phyloP scores from a whole-genome alignment of 2,888 invertebrate genomes.

The Heterodera filipjevi region DNA sequence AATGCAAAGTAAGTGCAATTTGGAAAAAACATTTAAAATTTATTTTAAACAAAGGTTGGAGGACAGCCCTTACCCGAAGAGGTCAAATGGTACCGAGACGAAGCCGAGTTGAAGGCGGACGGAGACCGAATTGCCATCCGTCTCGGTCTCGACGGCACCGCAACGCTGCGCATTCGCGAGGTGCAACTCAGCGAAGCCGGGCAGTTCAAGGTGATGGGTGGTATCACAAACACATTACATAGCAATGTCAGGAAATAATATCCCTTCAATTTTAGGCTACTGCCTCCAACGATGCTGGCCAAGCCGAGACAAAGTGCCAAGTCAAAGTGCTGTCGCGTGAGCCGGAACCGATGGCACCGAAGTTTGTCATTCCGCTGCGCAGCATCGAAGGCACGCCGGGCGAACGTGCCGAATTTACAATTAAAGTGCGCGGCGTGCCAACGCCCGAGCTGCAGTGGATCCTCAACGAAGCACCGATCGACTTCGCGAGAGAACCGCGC shows the following conservation, averaged over 20 bases:
- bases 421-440: slow-evolving; percentile 67
- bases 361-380: slow-evolving; percentile 66
- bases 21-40: background rate
- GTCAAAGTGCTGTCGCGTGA: slow-evolving; percentile 48
- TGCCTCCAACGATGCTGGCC: slow-evolving; percentile 54
- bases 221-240: background rate
- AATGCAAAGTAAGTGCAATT: slow-evolving; percentile 55
- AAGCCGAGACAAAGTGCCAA: slow-evolving; percentile 38
- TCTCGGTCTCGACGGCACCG: slow-evolving; percentile 58
- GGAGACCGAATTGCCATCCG: slow-evolving; percentile 56
- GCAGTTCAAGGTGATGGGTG: slow-evolving; percentile 50
- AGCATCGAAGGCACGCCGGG: slow-evolving; percentile 71
- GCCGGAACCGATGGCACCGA: slow-evolving; percentile 61
- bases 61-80: slow-evolving; percentile 61
- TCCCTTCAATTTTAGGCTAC: background rate
- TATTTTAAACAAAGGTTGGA: slow-evolving; percentile 42
- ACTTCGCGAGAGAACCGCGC: slow-evolving; percentile 43
- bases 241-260: too few species aligned
- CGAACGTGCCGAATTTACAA: slow-evolving; percentile 73
- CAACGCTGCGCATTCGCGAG: slow-evolving; percentile 57
- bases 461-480: slow-evolving; percentile 53
- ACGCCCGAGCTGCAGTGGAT: slow-evolving; percentile 67
- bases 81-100: slow-evolving; percentile 46
- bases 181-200: slow-evolving; percentile 58
- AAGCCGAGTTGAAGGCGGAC: slow-evolving; percentile 52